These are phyloP conservation scores for Psittacula echo DNA, from an alignment of 2,797 vertebrate genomes.

Conservation along the genomic window DNA sequence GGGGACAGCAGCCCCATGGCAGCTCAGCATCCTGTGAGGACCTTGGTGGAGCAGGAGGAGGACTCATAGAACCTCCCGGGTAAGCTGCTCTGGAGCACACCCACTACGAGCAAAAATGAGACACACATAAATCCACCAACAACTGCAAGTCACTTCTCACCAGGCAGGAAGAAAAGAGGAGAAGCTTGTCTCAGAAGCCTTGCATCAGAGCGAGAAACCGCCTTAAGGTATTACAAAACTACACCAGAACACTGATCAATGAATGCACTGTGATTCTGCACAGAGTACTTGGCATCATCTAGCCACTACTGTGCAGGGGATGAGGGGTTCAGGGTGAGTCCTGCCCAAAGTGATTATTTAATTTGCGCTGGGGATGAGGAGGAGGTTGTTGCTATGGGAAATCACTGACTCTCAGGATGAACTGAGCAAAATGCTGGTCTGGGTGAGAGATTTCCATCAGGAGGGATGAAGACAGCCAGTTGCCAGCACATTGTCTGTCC, in stretches of 20 bases:
- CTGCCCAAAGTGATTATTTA: neutral
- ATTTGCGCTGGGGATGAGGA: neutral
- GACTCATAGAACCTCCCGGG: rapidly evolving
- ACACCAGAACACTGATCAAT: rapidly evolving
- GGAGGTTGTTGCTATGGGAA: neutral
- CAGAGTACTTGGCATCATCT: rapidly evolving
- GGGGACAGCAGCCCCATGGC: neutral
- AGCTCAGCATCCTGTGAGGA: neutral
- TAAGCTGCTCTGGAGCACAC: neutral
- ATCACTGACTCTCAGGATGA: neutral
- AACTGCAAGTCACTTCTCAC: neutral
- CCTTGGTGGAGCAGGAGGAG: neutral
- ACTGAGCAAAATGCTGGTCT: neutral
- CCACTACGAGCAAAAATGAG: neutral
- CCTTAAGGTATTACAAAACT: neutral
- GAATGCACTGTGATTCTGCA: rapidly evolving
- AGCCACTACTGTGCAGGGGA: rapidly evolving
- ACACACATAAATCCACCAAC: neutral
- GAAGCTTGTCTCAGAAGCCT: neutral
- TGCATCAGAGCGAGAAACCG: neutral
- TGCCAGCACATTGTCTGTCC: neutral
- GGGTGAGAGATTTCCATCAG: neutral
- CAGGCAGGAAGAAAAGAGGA: neutral
- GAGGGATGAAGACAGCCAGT: neutral
- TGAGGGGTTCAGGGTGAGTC: rapidly evolving